Base-by-base conservation (phyloP, 1,140 invertebrate species). In the Polypedilum pembai region DNA sequence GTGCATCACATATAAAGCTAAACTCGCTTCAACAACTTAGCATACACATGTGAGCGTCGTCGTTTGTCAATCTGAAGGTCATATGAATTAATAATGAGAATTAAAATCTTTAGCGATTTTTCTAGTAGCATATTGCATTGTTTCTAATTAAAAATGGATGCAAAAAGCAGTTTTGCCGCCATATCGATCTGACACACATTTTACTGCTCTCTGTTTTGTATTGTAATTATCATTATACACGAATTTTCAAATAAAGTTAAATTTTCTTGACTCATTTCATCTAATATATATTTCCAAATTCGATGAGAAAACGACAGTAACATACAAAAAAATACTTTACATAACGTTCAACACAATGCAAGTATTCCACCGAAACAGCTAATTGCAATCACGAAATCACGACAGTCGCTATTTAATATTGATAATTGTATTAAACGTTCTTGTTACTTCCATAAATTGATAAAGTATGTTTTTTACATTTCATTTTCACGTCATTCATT, bases 371-470 rank as follows among this genome's bases (percentile, higher is more conserved):
- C 24, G 5, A 33, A 56, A 56, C 45, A 56, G 12, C 12, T 56
- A 56, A 56, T 56, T 56, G 45, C 45, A 56, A 56, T 56, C 45
- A 56, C 45, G 45, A 56, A 56, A 56, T 56, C 45, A 56, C 45
- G 45, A 56, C 45, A n/a, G 4, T 33, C 1, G 5, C 24, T 33
- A 5, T 56, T 0, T 56, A 56, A 15, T 56, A 56, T 56, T 56
- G 45, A 56, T 56, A 56, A 56, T 56, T 56, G 45, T 56, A n/a
- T n/a, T 56, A 15, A 56, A 56, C 45, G 45, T 56, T 56, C 45
- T 56, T 56, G 45, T n/a, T n/a, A 56, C 12, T 56, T 56, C 45
- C 45, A 56, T 56, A 56, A 56, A 56, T 56, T 56, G 45, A 56
- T 56, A 56, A 56, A 56, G 15, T 56, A 56, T 56, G 45, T 56